Evolutionary conservation across 2,113 vertebrate species (phyloP).

Genomic region (Macrotus californicus): DNA sequence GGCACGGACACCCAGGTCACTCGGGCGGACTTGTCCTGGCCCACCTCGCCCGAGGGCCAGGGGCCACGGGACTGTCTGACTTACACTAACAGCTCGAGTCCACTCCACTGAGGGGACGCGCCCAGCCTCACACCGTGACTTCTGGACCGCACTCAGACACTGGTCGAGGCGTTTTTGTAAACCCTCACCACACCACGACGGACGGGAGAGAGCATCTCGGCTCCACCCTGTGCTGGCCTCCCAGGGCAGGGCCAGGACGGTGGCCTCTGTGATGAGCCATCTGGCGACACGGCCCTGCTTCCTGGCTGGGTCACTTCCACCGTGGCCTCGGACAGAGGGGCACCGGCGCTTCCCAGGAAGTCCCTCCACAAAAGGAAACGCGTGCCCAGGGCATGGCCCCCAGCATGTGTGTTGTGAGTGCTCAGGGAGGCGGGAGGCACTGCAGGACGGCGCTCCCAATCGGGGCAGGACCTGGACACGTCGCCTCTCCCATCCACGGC

Average conservation of each 20-base stretch:
- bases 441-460: not conserved
- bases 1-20: no score
- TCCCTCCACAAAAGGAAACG: not conserved
- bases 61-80: no score
- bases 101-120: no score
- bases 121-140: no score
- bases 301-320: conserved; percentile 47
- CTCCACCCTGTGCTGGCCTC: conserved; percentile 4
- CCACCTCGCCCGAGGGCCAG: no score
- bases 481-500: no score
- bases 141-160: not conserved
- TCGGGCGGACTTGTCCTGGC: no score
- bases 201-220: conserved; percentile 35
- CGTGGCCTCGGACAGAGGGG: not conserved
- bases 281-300: conserved; percentile 26
- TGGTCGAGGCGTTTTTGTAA: conserved; percentile 8
- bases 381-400: not conserved
- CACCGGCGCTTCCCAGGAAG: conserved; percentile 1
- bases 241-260: not conserved
- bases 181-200: not conserved
- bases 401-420: rapidly evolving
- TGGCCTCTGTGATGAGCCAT: not conserved
- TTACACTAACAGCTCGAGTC: no score
- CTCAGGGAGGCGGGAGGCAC: not conserved
- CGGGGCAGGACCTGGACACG: not conserved